Conservation (phyloP, 1,140 invertebrate genomes). For the Drosophila fuyamai region DNA sequence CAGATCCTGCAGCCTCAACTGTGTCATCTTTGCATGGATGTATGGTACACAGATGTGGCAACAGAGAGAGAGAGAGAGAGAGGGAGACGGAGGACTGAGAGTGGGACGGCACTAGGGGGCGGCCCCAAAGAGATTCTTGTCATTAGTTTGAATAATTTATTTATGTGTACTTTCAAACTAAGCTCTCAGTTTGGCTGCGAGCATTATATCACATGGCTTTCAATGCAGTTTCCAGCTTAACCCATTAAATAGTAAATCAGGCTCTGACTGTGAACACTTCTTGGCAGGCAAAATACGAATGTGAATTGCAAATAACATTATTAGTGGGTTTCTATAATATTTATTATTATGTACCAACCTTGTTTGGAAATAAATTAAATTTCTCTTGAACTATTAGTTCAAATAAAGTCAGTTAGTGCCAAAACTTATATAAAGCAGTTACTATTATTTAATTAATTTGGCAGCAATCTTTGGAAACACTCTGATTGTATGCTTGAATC, state of each 20-base stretch:
- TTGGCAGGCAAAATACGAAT: background rate
- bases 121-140: constrained; percentile 36
- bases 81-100: background rate
- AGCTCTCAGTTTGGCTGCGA: background rate
- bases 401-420: too few species aligned
- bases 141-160: constrained; percentile 52
- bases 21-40: background rate
- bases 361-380: too few species aligned
- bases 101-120: background rate
- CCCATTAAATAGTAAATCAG: constrained; percentile 6
- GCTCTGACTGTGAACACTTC: background rate
- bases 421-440: too few species aligned
- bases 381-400: too few species aligned
- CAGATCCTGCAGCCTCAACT: constrained; percentile 7
- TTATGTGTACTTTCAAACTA: constrained; percentile 23
- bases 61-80: background rate
- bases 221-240: constrained; percentile 8
- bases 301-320: too few species aligned
- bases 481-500: too few species aligned
- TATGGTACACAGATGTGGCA: constrained; percentile 11
- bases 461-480: too few species aligned
- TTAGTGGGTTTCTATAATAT: too few species aligned
- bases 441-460: too few species aligned
- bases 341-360: too few species aligned
- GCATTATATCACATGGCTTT: constrained; percentile 11